phyloP scores from a whole-genome alignment of 2,113 vertebrate genomes.

The Paracanthobrama guichenoti region DNA sequence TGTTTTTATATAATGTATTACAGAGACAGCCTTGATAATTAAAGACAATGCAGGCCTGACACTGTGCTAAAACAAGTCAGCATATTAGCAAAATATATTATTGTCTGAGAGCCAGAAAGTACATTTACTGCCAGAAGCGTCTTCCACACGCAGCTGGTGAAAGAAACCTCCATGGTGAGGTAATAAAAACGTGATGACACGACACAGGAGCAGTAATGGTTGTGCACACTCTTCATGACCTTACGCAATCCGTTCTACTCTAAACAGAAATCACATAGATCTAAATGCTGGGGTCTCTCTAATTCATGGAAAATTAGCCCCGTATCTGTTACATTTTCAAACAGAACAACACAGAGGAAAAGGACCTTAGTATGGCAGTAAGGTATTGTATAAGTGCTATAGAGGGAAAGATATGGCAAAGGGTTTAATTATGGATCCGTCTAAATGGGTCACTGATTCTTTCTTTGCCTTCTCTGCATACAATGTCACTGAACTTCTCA shows the following conservation, averaged over 20 bases:
- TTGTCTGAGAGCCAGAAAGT: slow-evolving; percentile 2
- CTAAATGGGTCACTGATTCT: slow-evolving; percentile 24
- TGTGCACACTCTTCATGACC: background rate
- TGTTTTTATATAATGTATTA: background rate
- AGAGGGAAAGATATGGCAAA: background rate
- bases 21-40: background rate
- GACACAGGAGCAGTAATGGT: background rate
- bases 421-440: slow-evolving; percentile 48
- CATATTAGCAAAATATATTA: background rate
- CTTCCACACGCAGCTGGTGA: background rate
- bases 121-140: background rate
- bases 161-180: background rate
- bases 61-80: background rate
- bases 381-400: slow-evolving; percentile 32
- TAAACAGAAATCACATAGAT: background rate
- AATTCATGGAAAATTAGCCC: background rate
- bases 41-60: background rate
- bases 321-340: slow-evolving; percentile 5
- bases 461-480: background rate
- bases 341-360: slow-evolving; percentile 5
- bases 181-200: slow-evolving; percentile 50
- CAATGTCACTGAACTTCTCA: slow-evolving; percentile 1
- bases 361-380: slow-evolving; percentile 1
- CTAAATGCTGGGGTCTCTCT: background rate
- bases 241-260: slow-evolving; percentile 23